phyloP scores from a whole-genome alignment of 2,888 invertebrate species.

The Amphipyra berbera region DNA sequence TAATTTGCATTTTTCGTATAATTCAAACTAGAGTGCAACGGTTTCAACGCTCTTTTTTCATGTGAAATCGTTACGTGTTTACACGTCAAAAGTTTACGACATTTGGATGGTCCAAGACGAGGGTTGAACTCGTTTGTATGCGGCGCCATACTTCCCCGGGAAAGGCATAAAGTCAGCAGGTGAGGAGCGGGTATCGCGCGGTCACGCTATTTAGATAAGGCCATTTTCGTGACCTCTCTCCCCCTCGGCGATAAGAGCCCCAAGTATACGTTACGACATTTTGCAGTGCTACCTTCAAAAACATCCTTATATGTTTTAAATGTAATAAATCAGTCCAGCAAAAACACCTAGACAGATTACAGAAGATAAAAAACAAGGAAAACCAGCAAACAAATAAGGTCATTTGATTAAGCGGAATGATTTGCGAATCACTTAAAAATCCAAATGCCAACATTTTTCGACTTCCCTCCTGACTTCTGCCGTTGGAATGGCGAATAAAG shows the following conservation, averaged over 20 bases:
- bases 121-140: constrained; percentile 84
- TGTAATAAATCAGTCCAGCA: constrained; percentile 23
- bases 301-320: constrained; percentile 23
- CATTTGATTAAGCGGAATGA: constrained; percentile 87
- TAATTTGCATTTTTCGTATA: constrained; percentile 87
- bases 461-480: constrained; percentile 81
- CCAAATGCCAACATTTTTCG: constrained; percentile 84
- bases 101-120: constrained; percentile 71
- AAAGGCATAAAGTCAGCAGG: constrained; percentile 86
- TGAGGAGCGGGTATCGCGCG: constrained; percentile 84
- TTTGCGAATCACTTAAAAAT: constrained; percentile 87
- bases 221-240: constrained; percentile 79
- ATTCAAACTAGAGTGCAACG: constrained; percentile 76
- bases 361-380: constrained; percentile 69
- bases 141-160: constrained; percentile 79
- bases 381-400: constrained; percentile 80
- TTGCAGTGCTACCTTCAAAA: constrained; percentile 53
- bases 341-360: constrained; percentile 44
- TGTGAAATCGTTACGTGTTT: constrained; percentile 69
- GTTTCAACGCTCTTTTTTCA: constrained; percentile 64
- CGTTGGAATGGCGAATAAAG: constrained; percentile 85
- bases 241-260: constrained; percentile 74
- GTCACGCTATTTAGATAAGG: constrained; percentile 88
- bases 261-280: constrained; percentile 69
- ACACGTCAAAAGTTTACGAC: constrained; percentile 77